These are phyloP conservation scores for Microcebus ravelobensis DNA, from an alignment of 2,113 vertebrate genomes.

Conservation along the genomic window DNA sequence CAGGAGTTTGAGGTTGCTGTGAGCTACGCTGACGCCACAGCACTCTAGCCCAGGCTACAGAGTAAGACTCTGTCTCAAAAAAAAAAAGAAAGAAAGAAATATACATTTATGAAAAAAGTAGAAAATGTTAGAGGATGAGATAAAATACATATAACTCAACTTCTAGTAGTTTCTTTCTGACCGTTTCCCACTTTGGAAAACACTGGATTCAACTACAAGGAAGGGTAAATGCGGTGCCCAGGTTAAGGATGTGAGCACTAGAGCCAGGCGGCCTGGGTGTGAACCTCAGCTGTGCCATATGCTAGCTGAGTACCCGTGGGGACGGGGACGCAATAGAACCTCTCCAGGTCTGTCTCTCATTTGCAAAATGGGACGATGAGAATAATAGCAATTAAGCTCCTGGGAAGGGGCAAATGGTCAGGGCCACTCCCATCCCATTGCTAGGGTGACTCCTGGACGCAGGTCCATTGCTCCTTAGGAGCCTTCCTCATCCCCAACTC, in stretches of 20 bases:
- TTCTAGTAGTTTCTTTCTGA: slow-evolving; percentile 20
- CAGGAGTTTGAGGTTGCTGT: too few relatives aligned
- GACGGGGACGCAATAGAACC: background rate
- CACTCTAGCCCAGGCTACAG: too few relatives aligned
- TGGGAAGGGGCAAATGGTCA: background rate
- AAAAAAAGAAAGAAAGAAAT: background rate
- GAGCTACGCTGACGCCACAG: too few relatives aligned
- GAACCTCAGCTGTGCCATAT: background rate
- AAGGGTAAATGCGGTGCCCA: background rate
- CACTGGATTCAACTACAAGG: background rate
- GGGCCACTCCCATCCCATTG: background rate
- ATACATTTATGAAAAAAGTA: background rate
- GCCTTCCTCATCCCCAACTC: background rate
- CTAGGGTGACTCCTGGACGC: background rate
- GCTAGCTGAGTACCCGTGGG: background rate
- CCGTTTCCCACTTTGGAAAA: background rate
- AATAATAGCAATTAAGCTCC: background rate
- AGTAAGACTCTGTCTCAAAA: too few relatives aligned
- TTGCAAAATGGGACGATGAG: background rate
- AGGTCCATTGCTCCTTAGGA: background rate
- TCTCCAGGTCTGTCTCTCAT: background rate
- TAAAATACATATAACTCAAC: background rate
- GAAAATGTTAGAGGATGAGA: background rate
- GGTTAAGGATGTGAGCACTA: background rate
- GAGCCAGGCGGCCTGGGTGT: background rate